Evolutionary conservation across 2,797 vertebrate species (phyloP), one percentile per base, ranked within the genome.

Genomic region (Craterocephalus amniculus): DNA sequence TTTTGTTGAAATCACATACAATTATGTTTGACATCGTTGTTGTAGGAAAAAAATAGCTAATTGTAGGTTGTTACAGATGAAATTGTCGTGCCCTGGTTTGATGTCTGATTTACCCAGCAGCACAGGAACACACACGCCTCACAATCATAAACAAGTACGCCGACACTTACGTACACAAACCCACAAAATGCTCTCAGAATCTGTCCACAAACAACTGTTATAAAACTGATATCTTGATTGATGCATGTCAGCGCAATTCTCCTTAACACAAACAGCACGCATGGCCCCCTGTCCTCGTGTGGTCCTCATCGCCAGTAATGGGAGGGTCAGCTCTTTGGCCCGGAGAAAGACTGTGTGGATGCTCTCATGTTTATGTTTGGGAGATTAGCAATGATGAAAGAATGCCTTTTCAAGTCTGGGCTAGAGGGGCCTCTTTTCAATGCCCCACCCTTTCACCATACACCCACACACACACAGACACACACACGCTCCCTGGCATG

Each of bases 381-480:
- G 88, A 95, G 94, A 95, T 94, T 94, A 94, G 91, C 89, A 89
- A 89, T 91, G 94, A 94, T 95, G 93, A 95, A 95, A 95, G 93
- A 94, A 93, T 91, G 91, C 85, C 88, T 93, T 94, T 93, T 94
- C 92, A 94, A 91, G 93, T 94, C 87, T 83, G 83, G 90, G 87
- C 92, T 91, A 59, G 91, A 90, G 88, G 83, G 87, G 84, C 89
- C 87, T 91, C 75, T 83, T 79, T 90, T 91, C 84, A 80, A 79
- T 63, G 83, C 85, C 82, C 87, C 92, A 90, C 92, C 93, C 91
- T 90, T 81, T 83, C 76, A 78, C 74, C 26, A 24, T 68, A 58
- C 69, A 67, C 68, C 59, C 49, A 27, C 38, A 18, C 74, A 64
- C 72, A 58, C 51, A 1, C 70, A 65, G 27, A 24, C 68, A 58